A percentile compares a stretch with the other conserved stretches of the same genome.
These are phyloP conservation scores for Aspiorhynchus laticeps DNA, from an alignment of 2,113 vertebrate genomes.

Conservation along the genomic window DNA sequence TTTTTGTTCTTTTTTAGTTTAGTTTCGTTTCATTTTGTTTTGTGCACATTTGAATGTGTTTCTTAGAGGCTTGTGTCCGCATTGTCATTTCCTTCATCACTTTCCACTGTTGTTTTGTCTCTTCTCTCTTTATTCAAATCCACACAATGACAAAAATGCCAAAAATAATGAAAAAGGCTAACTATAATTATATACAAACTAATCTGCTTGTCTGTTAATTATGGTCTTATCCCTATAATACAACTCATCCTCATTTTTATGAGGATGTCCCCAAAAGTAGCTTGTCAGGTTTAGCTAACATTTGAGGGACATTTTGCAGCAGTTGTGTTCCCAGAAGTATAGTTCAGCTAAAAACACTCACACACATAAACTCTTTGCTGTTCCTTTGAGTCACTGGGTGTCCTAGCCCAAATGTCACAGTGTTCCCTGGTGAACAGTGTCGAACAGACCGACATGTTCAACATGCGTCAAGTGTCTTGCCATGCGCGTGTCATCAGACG, in stretches of 20 bases:
- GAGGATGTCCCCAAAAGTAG: neutral
- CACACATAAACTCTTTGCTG: neutral
- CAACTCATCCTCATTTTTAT: neutral
- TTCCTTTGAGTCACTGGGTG: slow-evolving; percentile 19
- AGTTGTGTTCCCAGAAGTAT: neutral
- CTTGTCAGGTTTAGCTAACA: neutral
- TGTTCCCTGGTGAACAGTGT: neutral
- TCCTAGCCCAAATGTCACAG: slow-evolving; percentile 4
- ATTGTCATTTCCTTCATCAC: neutral
- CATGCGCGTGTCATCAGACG: neutral
- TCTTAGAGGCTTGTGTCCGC: no score
- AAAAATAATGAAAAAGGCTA: no score
- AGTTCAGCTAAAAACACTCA: neutral
- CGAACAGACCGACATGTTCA: neutral
- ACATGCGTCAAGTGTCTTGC: neutral
- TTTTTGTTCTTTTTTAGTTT: neutral
- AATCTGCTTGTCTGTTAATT: no score
- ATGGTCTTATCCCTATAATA: neutral
- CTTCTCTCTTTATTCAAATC: neutral
- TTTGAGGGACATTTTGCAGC: neutral
- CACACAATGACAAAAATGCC: neutral
- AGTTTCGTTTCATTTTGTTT: neutral
- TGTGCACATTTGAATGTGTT: no score
- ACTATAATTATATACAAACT: no score
- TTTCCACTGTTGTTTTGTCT: neutral